Base-by-base conservation (phyloP, 2,113 vertebrate species). In the Vanacampus margaritifer region DNA sequence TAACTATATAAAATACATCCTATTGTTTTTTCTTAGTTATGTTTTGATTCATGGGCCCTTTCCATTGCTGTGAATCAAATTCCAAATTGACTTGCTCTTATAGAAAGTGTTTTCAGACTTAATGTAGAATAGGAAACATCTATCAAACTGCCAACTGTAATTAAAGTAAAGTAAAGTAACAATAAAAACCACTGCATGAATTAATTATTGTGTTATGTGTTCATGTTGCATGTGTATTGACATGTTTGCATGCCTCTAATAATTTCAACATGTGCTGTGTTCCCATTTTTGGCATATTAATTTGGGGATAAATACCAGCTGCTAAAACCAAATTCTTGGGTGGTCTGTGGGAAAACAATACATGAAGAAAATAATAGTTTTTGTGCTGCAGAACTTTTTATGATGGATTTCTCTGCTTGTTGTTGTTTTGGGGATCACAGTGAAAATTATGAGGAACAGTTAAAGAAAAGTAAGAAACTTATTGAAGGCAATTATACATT, bases 401-500 rank as follows among this genome's bases (percentile, higher is more conserved):
- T 59, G 35, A n/a, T 59, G 21, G 45, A 67, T 23, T 41, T 39
- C 5, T 58, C 65, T 45, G 1, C 72, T 66, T 63, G 35, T 65
- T 23, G 48, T 23, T 48, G 53, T 61, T 72, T 60, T n/a, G n/a
- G n/a, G 51, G 71, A 65, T 68, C 73, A 70, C 39, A 64, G 10
- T 37, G 75, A 71, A 74, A 60, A 67, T 28, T 43, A 50, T 57
- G 62, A 81, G 67, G 68, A 83, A 69, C 65, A 69, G 69, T 79
- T 84, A 86, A 81, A 86, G 70, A 90, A 88, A 89, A 80, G 80
- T 73, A 80, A 87, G 82, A 91, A 87, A 91, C 81, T 67, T 82
- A 80, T 86, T 89, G 81, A 87, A 83, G 82, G 84, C 86, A 88
- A 82, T 88, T 89, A 84, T 91, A 87, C 84, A 90, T 91, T 91